A percentile compares a stretch with the other conserved stretches of the same genome.
Conservation (phyloP, 2,113 vertebrate species). For the Gulo gulo region DNA sequence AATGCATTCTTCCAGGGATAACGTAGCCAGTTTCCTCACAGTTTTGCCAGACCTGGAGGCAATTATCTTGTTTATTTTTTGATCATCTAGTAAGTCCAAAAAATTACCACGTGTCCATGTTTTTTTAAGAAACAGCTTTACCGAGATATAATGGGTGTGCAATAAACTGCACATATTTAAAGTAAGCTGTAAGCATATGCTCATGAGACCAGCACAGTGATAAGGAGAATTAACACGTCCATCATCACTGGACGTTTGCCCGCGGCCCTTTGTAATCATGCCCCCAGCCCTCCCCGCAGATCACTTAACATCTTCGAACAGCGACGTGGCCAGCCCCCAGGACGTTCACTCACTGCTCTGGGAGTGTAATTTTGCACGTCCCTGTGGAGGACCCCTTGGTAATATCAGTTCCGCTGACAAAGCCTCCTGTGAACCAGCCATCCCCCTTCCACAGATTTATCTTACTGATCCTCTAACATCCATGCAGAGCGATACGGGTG, state of each 20-base stretch:
- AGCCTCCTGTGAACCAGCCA: not conserved
- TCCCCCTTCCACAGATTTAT: too few relatives aligned
- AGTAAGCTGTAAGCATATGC: too few relatives aligned
- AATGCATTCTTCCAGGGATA: not conserved
- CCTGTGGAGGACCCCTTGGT: not conserved
- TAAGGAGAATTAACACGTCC: not conserved
- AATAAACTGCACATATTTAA: not conserved
- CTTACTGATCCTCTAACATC: not conserved
- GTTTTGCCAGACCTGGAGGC: not conserved
- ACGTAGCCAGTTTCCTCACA: not conserved
- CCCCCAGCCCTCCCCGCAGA: rapidly evolving
- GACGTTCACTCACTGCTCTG: not conserved
- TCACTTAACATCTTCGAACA: rapidly evolving
- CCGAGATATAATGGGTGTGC: too few relatives aligned
- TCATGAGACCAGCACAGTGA: not conserved
- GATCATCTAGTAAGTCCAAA: not conserved
- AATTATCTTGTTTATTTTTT: not conserved
- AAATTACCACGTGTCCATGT: not conserved
- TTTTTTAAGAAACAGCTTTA: not conserved
- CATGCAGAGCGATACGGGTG: rapidly evolving
- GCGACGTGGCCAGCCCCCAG: rapidly evolving
- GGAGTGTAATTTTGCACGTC: too few relatives aligned
- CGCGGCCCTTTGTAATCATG: rapidly evolving
- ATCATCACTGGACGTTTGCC: not conserved
- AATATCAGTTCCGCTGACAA: not conserved